Conservation (phyloP, 2,888 invertebrate genomes). For the Andricus curvator region DNA sequence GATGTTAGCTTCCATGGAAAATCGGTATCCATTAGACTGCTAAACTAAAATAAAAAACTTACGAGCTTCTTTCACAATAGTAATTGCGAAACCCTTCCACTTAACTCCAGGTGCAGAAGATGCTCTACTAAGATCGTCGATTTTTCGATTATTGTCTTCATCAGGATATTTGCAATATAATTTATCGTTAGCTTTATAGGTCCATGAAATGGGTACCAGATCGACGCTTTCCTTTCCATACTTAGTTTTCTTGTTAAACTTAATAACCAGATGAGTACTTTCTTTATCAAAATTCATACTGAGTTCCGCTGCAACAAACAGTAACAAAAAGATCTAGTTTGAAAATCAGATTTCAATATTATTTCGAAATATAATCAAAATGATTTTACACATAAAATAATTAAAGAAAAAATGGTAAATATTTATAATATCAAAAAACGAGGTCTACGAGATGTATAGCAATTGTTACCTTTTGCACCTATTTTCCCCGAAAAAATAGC, state of each 20-base stretch:
- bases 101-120: background rate
- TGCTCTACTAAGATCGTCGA: background rate
- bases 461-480: background rate
- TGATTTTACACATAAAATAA: background rate
- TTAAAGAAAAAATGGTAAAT: background rate
- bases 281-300: background rate
- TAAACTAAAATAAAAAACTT: background rate
- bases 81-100: background rate
- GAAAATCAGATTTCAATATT: background rate
- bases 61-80: background rate
- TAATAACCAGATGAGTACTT: background rate
- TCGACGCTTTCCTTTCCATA: background rate
- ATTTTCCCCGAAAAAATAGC: background rate
- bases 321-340: background rate
- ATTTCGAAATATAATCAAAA: background rate
- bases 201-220: background rate
- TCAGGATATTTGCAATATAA: background rate
- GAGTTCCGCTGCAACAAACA: background rate
- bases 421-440: too few relatives aligned
- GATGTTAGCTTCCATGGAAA: too few relatives aligned
- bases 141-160: background rate
- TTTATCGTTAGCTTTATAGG: background rate
- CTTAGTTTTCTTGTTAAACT: background rate
- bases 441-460: too few relatives aligned
- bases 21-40: too few relatives aligned